Evolutionary conservation across 2,797 vertebrate species (phyloP).

Genomic region (Pseudochromis fuscus): DNA sequence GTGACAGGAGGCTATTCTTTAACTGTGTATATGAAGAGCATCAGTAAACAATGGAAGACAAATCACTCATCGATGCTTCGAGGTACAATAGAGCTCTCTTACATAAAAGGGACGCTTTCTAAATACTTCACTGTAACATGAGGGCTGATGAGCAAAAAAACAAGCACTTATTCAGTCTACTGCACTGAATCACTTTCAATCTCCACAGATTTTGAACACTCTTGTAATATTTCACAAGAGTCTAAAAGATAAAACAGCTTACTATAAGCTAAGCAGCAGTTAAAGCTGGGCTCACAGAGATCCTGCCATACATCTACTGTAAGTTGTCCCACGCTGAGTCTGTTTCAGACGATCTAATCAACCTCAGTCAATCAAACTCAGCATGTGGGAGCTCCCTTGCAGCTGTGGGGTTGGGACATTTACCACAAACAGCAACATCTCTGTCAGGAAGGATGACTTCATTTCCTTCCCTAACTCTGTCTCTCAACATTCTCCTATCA

Average conservation of each 20-base stretch:
- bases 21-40: conserved; percentile 39
- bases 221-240: not conserved
- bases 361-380: conserved; percentile 9
- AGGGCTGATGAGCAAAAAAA: conserved; percentile 21
- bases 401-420: not conserved
- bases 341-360: conserved; percentile 6
- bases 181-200: not conserved
- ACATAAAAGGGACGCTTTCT: conserved; percentile 16
- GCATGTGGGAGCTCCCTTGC: not conserved
- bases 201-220: not conserved
- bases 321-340: not conserved
- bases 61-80: conserved; percentile 35
- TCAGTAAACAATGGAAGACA: conserved; percentile 44
- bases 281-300: not conserved
- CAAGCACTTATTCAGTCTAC: not conserved
- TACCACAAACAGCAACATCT: not conserved
- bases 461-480: not conserved
- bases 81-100: conserved; percentile 19
- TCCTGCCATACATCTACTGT: too few relatives aligned
- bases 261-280: not conserved
- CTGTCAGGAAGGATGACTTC: not conserved
- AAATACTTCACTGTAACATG: conserved; percentile 18
- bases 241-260: not conserved
- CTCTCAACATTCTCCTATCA: not conserved
- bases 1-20: conserved; percentile 64